phyloP scores from a whole-genome alignment of 2,888 invertebrate genomes.

The Trichogramma evanescens region DNA sequence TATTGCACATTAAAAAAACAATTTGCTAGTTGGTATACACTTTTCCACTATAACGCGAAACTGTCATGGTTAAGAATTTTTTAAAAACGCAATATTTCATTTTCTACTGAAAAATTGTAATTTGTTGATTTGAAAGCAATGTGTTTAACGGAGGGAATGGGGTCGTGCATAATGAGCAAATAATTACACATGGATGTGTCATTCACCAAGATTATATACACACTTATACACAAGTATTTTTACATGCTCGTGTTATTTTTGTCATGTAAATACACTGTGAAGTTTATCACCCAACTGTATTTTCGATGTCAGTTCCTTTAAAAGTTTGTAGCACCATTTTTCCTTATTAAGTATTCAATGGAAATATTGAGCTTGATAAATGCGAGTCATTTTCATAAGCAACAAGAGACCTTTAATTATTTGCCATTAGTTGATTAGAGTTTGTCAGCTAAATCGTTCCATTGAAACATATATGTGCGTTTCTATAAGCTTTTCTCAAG shows the following conservation, averaged over 20 bases:
- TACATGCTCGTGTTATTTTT: conserved; percentile 23
- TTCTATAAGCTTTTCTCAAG: conserved; percentile 18
- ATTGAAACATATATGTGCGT: neutral
- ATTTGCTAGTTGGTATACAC: too few relatives aligned
- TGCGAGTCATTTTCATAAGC: neutral
- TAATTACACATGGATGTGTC: conserved; percentile 23
- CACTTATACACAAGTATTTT: conserved; percentile 17
- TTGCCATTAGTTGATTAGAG: neutral
- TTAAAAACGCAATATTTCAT: conserved; percentile 15
- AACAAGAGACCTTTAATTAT: neutral
- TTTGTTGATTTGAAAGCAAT: conserved; percentile 5
- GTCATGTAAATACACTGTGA: conserved; percentile 26
- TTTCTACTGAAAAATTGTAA: conserved; percentile 13
- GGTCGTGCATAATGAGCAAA: conserved; percentile 10
- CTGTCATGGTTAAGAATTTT: conserved; percentile 19
- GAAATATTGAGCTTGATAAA: conserved; percentile 10
- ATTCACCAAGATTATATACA: conserved; percentile 22
- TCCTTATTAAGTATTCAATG: conserved; percentile 13
- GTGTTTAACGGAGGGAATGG: conserved; percentile 1
- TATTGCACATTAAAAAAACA: conserved; percentile 5
- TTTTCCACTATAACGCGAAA: conserved; percentile 12
- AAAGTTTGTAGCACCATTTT: conserved; percentile 22
- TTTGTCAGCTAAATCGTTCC: conserved; percentile 6
- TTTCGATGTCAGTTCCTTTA: conserved; percentile 25
- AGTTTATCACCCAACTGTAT: conserved; percentile 21